Percentiles rank a stretch among this genome's conserved stretches.
phyloP scores from a whole-genome alignment of 2,797 vertebrate genomes.

The Masticophis lateralis region DNA sequence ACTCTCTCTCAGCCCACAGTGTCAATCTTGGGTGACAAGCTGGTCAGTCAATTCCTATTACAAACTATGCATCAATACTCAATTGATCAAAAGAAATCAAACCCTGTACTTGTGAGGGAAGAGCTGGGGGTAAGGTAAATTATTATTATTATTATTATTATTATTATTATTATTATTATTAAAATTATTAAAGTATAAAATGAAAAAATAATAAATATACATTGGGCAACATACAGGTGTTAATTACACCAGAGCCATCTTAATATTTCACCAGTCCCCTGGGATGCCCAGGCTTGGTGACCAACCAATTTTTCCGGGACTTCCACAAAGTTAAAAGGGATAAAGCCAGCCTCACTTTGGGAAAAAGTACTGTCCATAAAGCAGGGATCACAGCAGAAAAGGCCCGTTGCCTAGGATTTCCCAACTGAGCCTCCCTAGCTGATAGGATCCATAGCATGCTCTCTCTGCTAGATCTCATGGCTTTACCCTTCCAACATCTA shows the following conservation, averaged over 20 bases:
- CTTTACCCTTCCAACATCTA: background rate
- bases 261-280: background rate
- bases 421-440: background rate
- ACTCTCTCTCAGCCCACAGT: background rate
- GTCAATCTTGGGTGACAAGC: background rate
- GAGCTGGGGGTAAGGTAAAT: background rate
- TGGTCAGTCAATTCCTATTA: background rate
- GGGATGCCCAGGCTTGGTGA: background rate
- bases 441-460: background rate
- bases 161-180: no score
- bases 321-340: background rate
- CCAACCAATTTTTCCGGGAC: background rate
- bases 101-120: background rate
- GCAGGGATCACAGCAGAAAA: background rate
- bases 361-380: background rate
- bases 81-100: background rate
- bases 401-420: background rate
- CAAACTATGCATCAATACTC: background rate
- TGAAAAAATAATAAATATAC: background rate
- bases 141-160: background rate
- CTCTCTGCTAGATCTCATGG: background rate
- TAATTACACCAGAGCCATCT: background rate
- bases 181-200: background rate
- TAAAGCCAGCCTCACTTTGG: background rate
- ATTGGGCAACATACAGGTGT: background rate